Percentiles rank a stretch among this genome's conserved stretches.
Evolutionary conservation across 1,140 invertebrate genomes (phyloP).

Genomic region (Ptiloglossa arizonensis): DNA sequence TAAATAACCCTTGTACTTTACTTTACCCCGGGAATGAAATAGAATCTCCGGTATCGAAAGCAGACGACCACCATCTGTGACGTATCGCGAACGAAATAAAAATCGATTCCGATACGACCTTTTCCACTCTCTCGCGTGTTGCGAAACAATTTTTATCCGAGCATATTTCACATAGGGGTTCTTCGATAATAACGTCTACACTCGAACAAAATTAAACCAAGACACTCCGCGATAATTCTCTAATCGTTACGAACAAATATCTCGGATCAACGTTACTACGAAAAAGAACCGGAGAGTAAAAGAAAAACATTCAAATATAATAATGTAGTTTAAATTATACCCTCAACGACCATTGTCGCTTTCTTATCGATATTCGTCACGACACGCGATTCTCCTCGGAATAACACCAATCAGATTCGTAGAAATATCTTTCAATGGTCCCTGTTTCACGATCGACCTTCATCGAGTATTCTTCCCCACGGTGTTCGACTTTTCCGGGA

Average conservation of each 20-base stretch:
- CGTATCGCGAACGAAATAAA: neutral
- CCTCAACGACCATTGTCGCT: too few species aligned
- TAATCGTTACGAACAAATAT: neutral
- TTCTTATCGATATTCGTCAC: too few species aligned
- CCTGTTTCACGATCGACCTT: neutral
- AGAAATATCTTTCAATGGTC: neutral
- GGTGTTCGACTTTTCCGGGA: neutral
- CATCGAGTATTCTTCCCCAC: too few species aligned
- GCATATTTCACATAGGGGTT: neutral
- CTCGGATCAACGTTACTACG: too few species aligned
- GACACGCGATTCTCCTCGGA: too few species aligned
- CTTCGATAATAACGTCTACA: too few species aligned
- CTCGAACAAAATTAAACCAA: neutral
- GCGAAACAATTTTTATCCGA: neutral
- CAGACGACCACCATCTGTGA: neutral
- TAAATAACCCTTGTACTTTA: conserved; percentile 1
- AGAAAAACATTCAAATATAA: too few species aligned
- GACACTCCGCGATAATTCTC: too few species aligned
- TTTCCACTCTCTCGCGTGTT: too few species aligned
- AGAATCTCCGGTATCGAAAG: conserved; percentile 1
- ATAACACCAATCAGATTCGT: too few species aligned
- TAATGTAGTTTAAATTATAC: too few species aligned
- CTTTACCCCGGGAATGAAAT: neutral
- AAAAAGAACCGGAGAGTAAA: too few species aligned
- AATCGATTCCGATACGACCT: conserved; percentile 1